Evolutionary conservation across 2,888 invertebrate species (phyloP).

Genomic region (Neoscelio sp.): DNA sequence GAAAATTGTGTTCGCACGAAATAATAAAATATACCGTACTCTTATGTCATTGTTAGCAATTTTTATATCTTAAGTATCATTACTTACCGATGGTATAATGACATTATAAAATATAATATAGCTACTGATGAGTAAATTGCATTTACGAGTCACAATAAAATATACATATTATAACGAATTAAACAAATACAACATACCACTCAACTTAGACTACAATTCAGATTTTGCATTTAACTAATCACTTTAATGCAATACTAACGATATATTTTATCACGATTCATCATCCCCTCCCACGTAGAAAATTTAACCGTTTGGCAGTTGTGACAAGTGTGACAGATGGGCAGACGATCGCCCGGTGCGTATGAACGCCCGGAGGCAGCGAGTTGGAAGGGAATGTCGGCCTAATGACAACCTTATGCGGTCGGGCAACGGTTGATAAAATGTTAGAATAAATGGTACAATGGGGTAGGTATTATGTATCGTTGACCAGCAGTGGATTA

Average conservation of each 20-base stretch:
- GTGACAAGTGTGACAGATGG: too few species aligned
- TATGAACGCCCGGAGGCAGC: too few species aligned
- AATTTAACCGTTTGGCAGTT: too few species aligned
- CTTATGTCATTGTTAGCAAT: slow-evolving; percentile 28
- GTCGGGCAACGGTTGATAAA: too few species aligned
- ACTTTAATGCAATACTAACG: slow-evolving; percentile 7
- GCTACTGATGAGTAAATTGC: slow-evolving; percentile 5
- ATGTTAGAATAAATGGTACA: too few species aligned
- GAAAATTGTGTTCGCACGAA: too few species aligned
- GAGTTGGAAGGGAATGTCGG: too few species aligned
- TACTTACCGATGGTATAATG: slow-evolving; percentile 26
- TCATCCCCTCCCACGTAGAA: slow-evolving; percentile 11
- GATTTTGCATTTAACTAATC: background rate
- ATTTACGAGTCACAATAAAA: slow-evolving; percentile 39
- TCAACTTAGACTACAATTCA: slow-evolving; percentile 28
- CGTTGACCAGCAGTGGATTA: too few species aligned
- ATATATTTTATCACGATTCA: slow-evolving; percentile 19
- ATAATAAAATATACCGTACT: slow-evolving; percentile 8
- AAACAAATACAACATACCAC: slow-evolving; percentile 34
- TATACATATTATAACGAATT: slow-evolving; percentile 42
- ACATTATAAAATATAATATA: slow-evolving; percentile 24
- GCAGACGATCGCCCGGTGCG: too few species aligned
- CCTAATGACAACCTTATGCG: too few species aligned
- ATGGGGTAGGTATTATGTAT: too few species aligned
- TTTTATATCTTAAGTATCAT: slow-evolving; percentile 36